Conservation (phyloP, 2,888 invertebrate genomes). For the Cryptops parisi region DNA sequence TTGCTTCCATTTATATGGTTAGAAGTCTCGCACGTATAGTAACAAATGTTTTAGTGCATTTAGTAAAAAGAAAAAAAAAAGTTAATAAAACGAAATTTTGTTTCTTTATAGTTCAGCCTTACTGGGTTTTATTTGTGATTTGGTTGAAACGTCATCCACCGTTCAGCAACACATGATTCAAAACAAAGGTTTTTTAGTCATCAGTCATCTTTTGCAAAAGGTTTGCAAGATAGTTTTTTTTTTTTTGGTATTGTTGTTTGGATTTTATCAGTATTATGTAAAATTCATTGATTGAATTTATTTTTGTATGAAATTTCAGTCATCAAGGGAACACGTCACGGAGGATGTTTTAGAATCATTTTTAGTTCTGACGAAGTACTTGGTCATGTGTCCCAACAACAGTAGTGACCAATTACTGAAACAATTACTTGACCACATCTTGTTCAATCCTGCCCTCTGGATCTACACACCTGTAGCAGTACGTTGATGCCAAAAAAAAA, state of each 20-base stretch:
- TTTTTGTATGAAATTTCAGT: not conserved
- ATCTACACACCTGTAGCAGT: constrained; percentile 95
- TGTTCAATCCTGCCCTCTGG: constrained; percentile 99
- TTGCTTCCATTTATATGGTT: not conserved
- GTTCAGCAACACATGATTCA: constrained; percentile 99
- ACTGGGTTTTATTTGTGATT: constrained; percentile 90
- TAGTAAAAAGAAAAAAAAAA: not conserved
- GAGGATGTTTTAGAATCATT: constrained; percentile 86
- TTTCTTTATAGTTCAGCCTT: constrained; percentile 64
- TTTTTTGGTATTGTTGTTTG: no score
- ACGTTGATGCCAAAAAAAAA: no score
- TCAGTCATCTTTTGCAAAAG: constrained; percentile 90
- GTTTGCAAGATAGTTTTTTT: no score
- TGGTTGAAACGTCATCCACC: constrained; percentile 90
- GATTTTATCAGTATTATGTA: no score
- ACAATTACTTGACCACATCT: constrained; percentile 95
- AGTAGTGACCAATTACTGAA: constrained; percentile 81
- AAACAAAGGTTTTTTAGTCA: constrained; percentile 94
- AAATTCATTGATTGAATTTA: no score
- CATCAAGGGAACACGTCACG: constrained; percentile 69
- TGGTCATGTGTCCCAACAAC: constrained; percentile 81
- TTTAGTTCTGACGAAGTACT: constrained; percentile 77
- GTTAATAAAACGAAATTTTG: not conserved
- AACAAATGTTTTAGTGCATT: not conserved
- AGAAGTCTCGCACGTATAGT: not conserved